Conservation (phyloP, 2,888 invertebrate genomes). For the Pterostichus niger region DNA sequence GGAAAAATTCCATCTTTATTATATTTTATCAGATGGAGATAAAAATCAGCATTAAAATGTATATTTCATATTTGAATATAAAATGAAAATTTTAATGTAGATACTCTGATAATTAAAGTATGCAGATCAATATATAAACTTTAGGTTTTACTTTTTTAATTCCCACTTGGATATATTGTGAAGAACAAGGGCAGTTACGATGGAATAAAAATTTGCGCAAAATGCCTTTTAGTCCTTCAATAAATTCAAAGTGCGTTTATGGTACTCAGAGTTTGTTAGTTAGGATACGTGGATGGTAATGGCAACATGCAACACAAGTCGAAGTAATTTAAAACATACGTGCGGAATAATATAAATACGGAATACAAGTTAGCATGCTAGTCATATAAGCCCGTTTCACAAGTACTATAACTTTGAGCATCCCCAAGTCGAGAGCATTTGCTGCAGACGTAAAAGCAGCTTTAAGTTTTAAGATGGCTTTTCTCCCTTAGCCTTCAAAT, state of each 20-base stretch:
- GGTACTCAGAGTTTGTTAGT: background rate
- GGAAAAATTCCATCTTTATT: constrained; percentile 13
- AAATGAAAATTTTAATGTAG: constrained; percentile 43
- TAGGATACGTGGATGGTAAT: constrained; percentile 13
- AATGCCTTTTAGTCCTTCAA: background rate
- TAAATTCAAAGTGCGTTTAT: constrained; percentile 1
- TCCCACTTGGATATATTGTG: background rate
- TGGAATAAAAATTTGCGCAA: too few species aligned
- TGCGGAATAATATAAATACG: constrained; percentile 45
- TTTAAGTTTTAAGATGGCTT: constrained; percentile 20
- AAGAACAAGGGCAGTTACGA: background rate
- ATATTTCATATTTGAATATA: constrained; percentile 35
- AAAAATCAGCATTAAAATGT: constrained; percentile 49
- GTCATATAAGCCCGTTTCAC: constrained; percentile 14
- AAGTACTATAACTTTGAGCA: constrained; percentile 26
- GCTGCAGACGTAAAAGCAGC: constrained; percentile 36
- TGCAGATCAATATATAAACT: constrained; percentile 16
- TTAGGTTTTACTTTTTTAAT: background rate
- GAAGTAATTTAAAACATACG: constrained; percentile 48
- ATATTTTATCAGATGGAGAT: constrained; percentile 44
- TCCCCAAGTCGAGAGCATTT: constrained; percentile 15
- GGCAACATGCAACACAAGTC: background rate
- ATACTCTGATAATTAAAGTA: constrained; percentile 43
- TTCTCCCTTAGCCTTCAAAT: constrained; percentile 18
- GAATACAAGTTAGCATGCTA: constrained; percentile 44